These are phyloP conservation scores for Ormyrus thymus DNA, from an alignment of 2,888 invertebrate genomes.

Conservation along the genomic window DNA sequence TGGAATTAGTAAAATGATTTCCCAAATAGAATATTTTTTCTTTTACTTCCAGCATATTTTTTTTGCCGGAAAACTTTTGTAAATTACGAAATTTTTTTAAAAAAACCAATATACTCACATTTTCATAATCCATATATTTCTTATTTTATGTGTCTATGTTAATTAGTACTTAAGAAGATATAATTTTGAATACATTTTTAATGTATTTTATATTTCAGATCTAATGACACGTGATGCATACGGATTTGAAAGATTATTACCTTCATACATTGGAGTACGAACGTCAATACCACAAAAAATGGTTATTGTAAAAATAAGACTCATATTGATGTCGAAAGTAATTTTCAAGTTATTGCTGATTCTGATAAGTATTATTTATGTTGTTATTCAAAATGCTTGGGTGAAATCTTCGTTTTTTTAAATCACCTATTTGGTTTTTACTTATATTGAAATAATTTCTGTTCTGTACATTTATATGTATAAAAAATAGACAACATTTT, in stretches of 20 bases:
- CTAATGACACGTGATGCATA: constrained; percentile 44
- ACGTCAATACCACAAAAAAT: constrained; percentile 48
- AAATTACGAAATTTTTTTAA: too few species aligned
- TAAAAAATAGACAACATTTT: constrained; percentile 39
- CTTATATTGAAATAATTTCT: constrained; percentile 37
- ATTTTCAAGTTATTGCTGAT: constrained; percentile 50
- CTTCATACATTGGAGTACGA: constrained; percentile 40
- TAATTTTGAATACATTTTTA: background rate
- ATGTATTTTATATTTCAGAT: constrained; percentile 31
- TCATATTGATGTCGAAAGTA: constrained; percentile 56
- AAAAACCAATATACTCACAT: too few species aligned
- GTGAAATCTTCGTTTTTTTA: constrained; percentile 49
- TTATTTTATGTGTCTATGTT: too few species aligned
- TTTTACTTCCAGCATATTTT: too few species aligned
- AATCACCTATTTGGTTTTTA: constrained; percentile 39
- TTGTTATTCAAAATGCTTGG: constrained; percentile 50
- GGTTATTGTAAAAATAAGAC: constrained; percentile 54
- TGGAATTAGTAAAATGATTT: too few species aligned
- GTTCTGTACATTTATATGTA: constrained; percentile 52
- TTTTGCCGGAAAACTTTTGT: too few species aligned
- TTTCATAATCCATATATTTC: too few species aligned
- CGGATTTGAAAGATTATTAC: constrained; percentile 54
- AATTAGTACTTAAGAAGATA: too few species aligned
- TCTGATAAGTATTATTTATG: constrained; percentile 54
- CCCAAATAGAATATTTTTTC: too few species aligned